These are phyloP conservation scores for Endotricha flammealis DNA, from an alignment of 2,888 invertebrate genomes.

Conservation along the genomic window DNA sequence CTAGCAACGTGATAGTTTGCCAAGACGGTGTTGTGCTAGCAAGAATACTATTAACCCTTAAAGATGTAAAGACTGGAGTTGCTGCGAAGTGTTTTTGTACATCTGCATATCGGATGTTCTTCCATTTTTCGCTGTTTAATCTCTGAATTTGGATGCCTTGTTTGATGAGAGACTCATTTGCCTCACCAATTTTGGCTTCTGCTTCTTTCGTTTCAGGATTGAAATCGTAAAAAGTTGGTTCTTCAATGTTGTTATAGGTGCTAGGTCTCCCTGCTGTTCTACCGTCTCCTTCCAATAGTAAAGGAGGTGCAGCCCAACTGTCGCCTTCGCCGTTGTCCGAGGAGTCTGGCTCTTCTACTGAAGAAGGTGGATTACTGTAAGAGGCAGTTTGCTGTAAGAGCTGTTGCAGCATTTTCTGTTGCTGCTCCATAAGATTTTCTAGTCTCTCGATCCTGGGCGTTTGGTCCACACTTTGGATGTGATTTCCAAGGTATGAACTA, in stretches of 20 bases:
- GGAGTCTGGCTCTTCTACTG: no score
- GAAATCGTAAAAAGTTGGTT: background rate
- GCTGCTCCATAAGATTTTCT: no score
- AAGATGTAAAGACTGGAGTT: background rate
- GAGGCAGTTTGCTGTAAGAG: no score
- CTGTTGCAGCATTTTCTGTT: no score
- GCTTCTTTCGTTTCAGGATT: background rate
- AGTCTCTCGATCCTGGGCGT: no score
- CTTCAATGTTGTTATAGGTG: background rate
- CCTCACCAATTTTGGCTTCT: background rate
- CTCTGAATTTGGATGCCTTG: background rate
- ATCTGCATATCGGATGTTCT: slow-evolving; percentile 1
- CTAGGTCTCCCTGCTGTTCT: no score
- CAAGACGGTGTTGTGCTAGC: background rate
- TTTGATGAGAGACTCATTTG: background rate
- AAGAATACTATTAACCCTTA: background rate
- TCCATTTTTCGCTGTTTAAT: background rate
- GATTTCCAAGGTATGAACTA: no score
- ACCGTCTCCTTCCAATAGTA: no score
- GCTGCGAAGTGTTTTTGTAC: background rate
- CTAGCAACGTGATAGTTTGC: background rate
- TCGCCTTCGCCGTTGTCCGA: no score
- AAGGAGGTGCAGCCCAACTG: no score
- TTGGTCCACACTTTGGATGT: no score
- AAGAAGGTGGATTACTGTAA: no score